Evolutionary conservation across 2,797 vertebrate species (phyloP), one percentile per base, ranked within the genome.

Genomic region (Gymnothorax reevesii): DNA sequence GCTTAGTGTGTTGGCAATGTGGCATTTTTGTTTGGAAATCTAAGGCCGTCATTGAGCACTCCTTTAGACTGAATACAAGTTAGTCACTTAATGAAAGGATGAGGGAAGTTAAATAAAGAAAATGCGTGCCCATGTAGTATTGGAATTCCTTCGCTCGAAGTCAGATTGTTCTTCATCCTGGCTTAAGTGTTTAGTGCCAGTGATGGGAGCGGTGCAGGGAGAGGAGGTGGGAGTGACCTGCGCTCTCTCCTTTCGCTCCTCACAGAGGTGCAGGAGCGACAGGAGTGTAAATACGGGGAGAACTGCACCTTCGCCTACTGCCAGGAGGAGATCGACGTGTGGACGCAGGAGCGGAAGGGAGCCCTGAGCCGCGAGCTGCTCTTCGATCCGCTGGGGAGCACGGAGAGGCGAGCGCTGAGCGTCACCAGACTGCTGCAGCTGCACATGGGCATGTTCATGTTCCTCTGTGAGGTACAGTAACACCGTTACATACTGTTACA

Each of bases 301-400:
- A 98, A 98, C 95, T 99, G 99, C 94, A 99, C 99, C 22, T 99
- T 99, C 92, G 98, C 99, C 33, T 99, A 99, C 96, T 99, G 99
- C 93, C 98, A 99, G 95, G 99, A 99, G 91, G 99, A 99, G 95
- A 99, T 99, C 12, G 98, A 99, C 60, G 98, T 99, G 87, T 99
- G 99, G 98, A 99, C 98, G 0, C 98, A 99, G 94, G 99, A 99
- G 94, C 96, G 98, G 91, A 99, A 99, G 92, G 98, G 98, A 0
- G 97, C 97, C 7, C 96, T 99, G 90, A 98, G 98, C 94, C 96
- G 99, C 2, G 98, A 99, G 94, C 97, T 99, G 89, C 97, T 99
- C 89, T 99, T 99, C 15, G 98, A 97, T 94, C 97, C 12, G 84
- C 1, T 97, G 92, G 96, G 96, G 88, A 97, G 95, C 92, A 97